Percentiles rank a stretch among this genome's conserved stretches.
Conservation (phyloP, 2,797 vertebrate genomes). For the Margarornis squamiger region DNA sequence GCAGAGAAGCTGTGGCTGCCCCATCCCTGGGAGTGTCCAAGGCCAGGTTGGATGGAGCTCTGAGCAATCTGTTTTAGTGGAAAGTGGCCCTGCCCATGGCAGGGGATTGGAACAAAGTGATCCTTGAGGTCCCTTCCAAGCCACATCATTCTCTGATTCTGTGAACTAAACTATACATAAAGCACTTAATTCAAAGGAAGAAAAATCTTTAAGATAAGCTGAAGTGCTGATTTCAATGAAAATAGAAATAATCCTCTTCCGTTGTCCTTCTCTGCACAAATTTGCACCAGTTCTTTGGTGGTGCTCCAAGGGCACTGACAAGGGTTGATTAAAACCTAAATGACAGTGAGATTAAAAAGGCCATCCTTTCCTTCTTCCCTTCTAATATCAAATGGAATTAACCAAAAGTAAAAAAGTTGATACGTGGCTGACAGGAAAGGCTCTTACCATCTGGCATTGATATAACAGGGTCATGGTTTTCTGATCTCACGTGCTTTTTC, state of each 20-base stretch:
- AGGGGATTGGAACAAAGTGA: background rate
- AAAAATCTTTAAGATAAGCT: background rate
- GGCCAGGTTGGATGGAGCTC: background rate
- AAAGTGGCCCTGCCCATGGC: background rate
- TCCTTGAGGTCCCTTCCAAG: background rate
- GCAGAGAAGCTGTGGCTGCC: background rate
- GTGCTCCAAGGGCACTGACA: background rate
- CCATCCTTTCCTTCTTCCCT: background rate
- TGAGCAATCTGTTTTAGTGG: background rate
- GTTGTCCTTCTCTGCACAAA: background rate
- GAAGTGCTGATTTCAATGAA: background rate
- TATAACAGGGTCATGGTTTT: background rate
- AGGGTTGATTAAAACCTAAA: background rate
- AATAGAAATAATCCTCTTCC: background rate
- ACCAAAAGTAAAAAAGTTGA: background rate
- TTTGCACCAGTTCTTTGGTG: background rate
- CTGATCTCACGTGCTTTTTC: background rate
- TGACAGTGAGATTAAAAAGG: background rate
- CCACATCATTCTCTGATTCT: background rate
- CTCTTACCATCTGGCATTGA: background rate
- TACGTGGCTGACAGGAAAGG: background rate
- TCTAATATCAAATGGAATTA: background rate
- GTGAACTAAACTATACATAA: background rate
- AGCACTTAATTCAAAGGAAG: background rate
- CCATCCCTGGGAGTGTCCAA: background rate